These are phyloP conservation scores for Gryon sp. DNA, from an alignment of 1,140 invertebrate species.

Conservation along the genomic window DNA sequence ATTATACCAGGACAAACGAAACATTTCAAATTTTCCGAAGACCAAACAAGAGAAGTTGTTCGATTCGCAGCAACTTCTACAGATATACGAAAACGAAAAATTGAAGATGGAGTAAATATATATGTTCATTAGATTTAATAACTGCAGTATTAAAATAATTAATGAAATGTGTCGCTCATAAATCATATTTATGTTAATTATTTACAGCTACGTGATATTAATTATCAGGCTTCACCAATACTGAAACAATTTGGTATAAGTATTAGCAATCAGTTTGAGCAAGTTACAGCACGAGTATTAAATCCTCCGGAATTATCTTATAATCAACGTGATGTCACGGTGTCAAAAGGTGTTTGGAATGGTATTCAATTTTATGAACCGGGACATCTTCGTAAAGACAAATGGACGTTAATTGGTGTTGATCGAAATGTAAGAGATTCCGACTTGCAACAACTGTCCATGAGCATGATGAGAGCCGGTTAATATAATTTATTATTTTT, in stretches of 20 bases:
- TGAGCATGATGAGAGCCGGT: too few species aligned
- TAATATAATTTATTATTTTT: too few species aligned
- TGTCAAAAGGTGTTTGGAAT: slow-evolving; percentile 78
- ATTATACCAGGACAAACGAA: slow-evolving; percentile 82
- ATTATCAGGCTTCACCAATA: slow-evolving; percentile 76
- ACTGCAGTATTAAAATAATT: background rate
- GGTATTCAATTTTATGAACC: slow-evolving; percentile 68
- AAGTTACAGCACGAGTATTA: slow-evolving; percentile 81
- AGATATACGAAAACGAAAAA: slow-evolving; percentile 82
- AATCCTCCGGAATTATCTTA: slow-evolving; percentile 80
- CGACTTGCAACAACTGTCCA: too few species aligned
- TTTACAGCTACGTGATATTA: slow-evolving; percentile 11
- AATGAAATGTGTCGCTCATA: too few species aligned
- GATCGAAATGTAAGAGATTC: slow-evolving; percentile 43
- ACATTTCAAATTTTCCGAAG: slow-evolving; percentile 80
- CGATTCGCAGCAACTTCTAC: slow-evolving; percentile 82
- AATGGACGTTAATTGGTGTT: slow-evolving; percentile 78
- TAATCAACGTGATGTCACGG: slow-evolving; percentile 40
- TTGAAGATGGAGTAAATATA: slow-evolving; percentile 77
- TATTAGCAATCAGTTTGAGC: slow-evolving; percentile 80
- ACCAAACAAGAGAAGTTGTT: slow-evolving; percentile 85
- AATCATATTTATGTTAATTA: too few species aligned
- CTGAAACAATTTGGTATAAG: slow-evolving; percentile 82
- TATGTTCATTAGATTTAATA: background rate
- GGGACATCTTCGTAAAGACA: slow-evolving; percentile 31